Evolutionary conservation across 2,113 vertebrate species (phyloP).

Genomic region (Theristicus caerulescens): DNA sequence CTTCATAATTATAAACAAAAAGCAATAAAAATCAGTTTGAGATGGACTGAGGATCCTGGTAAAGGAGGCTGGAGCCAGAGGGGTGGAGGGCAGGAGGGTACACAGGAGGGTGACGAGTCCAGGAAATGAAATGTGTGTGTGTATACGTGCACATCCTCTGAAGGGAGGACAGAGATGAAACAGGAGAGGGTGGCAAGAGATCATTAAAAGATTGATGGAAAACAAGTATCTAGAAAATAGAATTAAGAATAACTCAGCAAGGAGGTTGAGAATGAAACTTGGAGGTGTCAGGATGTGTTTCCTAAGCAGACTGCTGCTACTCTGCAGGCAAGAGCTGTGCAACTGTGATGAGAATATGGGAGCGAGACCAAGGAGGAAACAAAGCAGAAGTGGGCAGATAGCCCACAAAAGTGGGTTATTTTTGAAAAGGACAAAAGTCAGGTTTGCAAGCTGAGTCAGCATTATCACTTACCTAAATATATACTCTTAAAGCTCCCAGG

Average conservation of each 20-base stretch:
- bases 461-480: not conserved
- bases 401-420: not conserved
- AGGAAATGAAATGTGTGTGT: not conserved
- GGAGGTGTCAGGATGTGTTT: not conserved
- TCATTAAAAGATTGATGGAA: not conserved
- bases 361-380: not conserved
- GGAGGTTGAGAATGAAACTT: not conserved
- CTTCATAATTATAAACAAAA: not conserved
- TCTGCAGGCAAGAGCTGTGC: not conserved
- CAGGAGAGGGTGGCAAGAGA: not conserved
- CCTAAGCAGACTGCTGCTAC: not conserved
- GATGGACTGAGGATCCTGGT: not conserved
- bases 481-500: not conserved
- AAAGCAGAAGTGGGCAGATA: not conserved
- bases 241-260: not conserved
- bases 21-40: not conserved
- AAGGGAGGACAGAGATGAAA: not conserved
- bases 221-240: not conserved
- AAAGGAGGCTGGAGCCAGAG: not conserved
- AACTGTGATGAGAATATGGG: not conserved
- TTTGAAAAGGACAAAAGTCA: not conserved
- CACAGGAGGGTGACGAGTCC: not conserved
- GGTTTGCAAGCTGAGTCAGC: not conserved
- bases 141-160: fast-evolving
- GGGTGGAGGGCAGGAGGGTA: not conserved